Conservation (phyloP, 2,888 invertebrate genomes). For the Itoplectis maculator region DNA sequence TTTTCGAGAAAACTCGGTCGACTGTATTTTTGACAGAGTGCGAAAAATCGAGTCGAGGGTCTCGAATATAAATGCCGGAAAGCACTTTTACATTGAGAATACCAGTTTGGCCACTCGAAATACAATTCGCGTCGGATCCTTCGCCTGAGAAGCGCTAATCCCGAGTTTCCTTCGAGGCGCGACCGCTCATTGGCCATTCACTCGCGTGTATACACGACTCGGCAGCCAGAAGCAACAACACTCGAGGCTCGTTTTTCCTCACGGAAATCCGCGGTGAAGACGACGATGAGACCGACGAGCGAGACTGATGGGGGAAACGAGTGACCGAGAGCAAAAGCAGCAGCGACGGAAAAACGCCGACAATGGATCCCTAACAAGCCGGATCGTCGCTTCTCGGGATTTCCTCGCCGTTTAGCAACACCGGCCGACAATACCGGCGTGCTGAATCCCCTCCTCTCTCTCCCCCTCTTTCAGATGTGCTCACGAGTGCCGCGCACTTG, state of each 20-base stretch:
- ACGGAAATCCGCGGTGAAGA: too few species aligned
- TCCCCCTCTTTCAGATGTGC: too few species aligned
- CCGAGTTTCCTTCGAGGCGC: constrained; percentile 68
- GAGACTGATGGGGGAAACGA: too few species aligned
- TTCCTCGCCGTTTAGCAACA: constrained; percentile 80
- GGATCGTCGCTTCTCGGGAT: constrained; percentile 74
- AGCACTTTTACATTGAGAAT: constrained; percentile 23
- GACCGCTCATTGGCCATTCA: constrained; percentile 63
- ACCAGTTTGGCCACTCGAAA: constrained; percentile 71
- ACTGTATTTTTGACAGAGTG: constrained; percentile 13
- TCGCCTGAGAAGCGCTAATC: constrained; percentile 76
- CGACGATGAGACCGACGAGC: too few species aligned
- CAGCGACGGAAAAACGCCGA: constrained; percentile 70
- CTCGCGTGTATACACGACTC: constrained; percentile 38
- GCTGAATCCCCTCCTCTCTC: constrained; percentile 71
- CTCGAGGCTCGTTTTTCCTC: constrained; percentile 63
- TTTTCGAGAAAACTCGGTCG: background rate
- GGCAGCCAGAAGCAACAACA: constrained; percentile 53
- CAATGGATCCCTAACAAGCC: constrained; percentile 82
- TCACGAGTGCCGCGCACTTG: constrained; percentile 62
- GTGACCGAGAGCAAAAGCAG: too few species aligned
- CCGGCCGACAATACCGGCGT: constrained; percentile 80
- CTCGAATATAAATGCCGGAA: constrained; percentile 2
- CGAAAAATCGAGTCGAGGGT: constrained; percentile 20
- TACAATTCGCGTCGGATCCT: constrained; percentile 75